Evolutionary conservation across 1,140 invertebrate species (phyloP), one percentile per base, ranked within the genome.

Genomic region (Zaprionus ghesquierei): DNA sequence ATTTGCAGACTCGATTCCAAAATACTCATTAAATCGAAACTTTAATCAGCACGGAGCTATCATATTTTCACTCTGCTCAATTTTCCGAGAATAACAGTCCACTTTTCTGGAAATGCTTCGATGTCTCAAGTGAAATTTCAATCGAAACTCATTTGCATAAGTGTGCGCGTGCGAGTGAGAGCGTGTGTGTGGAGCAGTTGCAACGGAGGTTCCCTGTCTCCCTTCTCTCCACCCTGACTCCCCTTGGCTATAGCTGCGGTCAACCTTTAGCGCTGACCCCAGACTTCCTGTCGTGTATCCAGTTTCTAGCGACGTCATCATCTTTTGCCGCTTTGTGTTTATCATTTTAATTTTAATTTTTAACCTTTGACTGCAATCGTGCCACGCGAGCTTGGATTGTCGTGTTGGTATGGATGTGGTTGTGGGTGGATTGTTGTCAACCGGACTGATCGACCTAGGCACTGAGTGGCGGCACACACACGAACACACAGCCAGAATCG

Each of bases 281-380:
- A 55, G 69, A 71, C 79, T 87, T 87, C 84, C 84, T 89, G 79
- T 84, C 70, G 61, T 56, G 66, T 60, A 69, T 54, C 54, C 56
- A 25, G 29, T 33, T 46, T 56, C 15, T 69, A 8, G 13, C 50
- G 18, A 58, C 71, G 54, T 78, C 70, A 71, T 76, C 75, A 71
- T 72, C 78, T 53, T 82, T 61, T 18, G 13, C 63, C 18, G 49
- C 27, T 29, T 29, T 29, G 18, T 60, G 27, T 74, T 35, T 55
- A 62, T 49, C 38, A 50, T 82, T 89, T 79, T 82, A 79, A 80
- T 89, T 79, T 77, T 80, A 87, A 89, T 87, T 77, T 87, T 69
- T 87, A 87, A 87, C 84, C 84, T 87, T 87, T 87, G 84, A 80
- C 84, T 82, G 77, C 64, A 69, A 49, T 44, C 44, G 71, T 29